Evolutionary conservation across 2,113 vertebrate genomes (phyloP), one percentile per base, ranked within the genome.

Genomic region (Odontophorus gujanensis): DNA sequence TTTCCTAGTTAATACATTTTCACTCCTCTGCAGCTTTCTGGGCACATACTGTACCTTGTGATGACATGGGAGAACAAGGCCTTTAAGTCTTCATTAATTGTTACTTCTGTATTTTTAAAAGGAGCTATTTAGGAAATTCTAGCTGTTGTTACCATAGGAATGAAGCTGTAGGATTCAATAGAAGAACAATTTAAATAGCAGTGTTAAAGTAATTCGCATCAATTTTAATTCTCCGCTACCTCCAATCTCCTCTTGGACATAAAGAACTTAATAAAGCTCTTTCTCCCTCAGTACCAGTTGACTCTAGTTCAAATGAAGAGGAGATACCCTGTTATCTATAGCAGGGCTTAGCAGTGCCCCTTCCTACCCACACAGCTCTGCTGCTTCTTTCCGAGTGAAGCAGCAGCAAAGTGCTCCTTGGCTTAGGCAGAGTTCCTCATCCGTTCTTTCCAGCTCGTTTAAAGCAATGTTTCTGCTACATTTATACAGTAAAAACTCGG

Each of bases 111-210:
- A 82, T 57, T 83, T 93, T 87, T 77, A 48, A 89, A 91, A 82
- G 34, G 67, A 85, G 59, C 61, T 82, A 82, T 83, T 94, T 87
- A 83, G 79, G 91, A 93, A 95, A 87, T 87, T n/a, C 67, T 89
- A 43, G 34, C 48, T 82, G 85, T 87, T 87, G 86, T 94, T 89
- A 84, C 73, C 58, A 89, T 94, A 95, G 92, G 89, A 95, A 93
- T 95, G 87, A 82, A 91, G 68, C 91, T 77, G 67, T 71, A 91
- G 75, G 65, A 83, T 85, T 62, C 75, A 55, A 50, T 5, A 48
- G 71, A 42, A 71, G 67, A 89, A 63, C 42, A 87, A 87, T 80
- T 93, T 83, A 48, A 89, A 89, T 47, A 74, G 53, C 42, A 67
- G 2, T 25, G 47, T 81, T 87, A 77, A 94, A 91, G 71, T 62